Percentiles rank a stretch among this genome's conserved stretches.
phyloP scores from a whole-genome alignment of 2,888 invertebrate genomes.

The Trilocha varians region DNA sequence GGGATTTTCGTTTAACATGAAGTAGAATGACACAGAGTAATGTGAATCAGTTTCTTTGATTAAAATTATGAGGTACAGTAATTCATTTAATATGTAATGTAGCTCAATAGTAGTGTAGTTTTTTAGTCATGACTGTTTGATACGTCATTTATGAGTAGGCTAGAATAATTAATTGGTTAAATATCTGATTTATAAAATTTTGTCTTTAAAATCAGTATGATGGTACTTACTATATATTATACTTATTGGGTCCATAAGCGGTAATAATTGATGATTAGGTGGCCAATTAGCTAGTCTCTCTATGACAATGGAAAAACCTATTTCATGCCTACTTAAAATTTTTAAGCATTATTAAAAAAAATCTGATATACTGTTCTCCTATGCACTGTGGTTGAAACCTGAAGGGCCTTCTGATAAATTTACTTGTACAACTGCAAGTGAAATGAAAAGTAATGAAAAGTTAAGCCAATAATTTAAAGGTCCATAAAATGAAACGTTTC shows the following conservation, averaged over 20 bases:
- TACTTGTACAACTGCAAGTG: conserved; percentile 30
- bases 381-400: neutral
- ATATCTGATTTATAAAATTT: too few relatives aligned
- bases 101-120: too few relatives aligned
- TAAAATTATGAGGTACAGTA: neutral
- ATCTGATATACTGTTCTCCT: neutral
- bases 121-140: too few relatives aligned
- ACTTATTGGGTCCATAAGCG: too few relatives aligned
- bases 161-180: too few relatives aligned
- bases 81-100: too few relatives aligned
- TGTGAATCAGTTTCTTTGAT: neutral
- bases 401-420: conserved; percentile 35
- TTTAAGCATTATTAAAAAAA: neutral
- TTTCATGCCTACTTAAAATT: neutral
- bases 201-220: too few relatives aligned
- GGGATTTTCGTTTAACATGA: conserved; percentile 36
- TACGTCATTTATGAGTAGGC: too few relatives aligned
- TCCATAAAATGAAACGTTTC: conserved; percentile 15
- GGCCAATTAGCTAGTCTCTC: too few relatives aligned
- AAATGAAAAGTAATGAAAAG: conserved; percentile 30
- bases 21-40: neutral
- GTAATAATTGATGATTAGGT: too few relatives aligned
- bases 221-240: too few relatives aligned
- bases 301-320: too few relatives aligned
- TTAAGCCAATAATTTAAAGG: conserved; percentile 15